Evolutionary conservation across 64 coral and sea anemone species (phyloP), one percentile per base, ranked within the genome.

Genomic region (Montipora sp.): DNA sequence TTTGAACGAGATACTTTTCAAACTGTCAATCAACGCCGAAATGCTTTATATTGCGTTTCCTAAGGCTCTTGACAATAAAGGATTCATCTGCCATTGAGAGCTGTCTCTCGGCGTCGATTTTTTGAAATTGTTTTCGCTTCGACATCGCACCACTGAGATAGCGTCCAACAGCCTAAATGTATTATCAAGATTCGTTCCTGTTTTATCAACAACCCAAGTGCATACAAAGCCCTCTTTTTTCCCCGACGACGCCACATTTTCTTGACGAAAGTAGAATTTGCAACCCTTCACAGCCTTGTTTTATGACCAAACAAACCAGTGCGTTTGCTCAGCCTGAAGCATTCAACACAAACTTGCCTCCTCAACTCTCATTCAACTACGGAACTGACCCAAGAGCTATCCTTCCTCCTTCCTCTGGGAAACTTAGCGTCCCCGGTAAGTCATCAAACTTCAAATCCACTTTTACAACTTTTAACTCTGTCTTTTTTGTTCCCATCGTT

Each of bases 1-100:
- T 93, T 93, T 93, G 84, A 79, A 79, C 81, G 86, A 93, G 91
- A 80, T 79, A 93, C 86, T 77, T 82, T 73, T 81, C 75, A 87
- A 88, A 43, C 91, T 87, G 91, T 93, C 91, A 93, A 93, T 93
- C 91, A 93, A 75, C 59, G 75, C 76, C 76, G 67, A 80, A 61
- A 77, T 78, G 83, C 71, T 77, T 84, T 75, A 47, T 59, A 67
- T 83, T 74, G 44, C 81, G 84, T 57, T 84, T 76, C 46, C 66
- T 81, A 84, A 77, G 80, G 58, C 79, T 16, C 89, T 83, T 71
- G 59, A 51, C 45, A 90, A 78, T 78, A 78, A 89, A 89, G 59
- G 58, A 78, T 77, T 75, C 75, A 89, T 89, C 75, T 78, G 72
- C 72, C 47, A 59, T 59, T 55, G 75, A 66, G 58, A 66, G 87